Evolutionary conservation across 64 coral and sea anemone species (phyloP).

Genomic region (Montipora sp.): DNA sequence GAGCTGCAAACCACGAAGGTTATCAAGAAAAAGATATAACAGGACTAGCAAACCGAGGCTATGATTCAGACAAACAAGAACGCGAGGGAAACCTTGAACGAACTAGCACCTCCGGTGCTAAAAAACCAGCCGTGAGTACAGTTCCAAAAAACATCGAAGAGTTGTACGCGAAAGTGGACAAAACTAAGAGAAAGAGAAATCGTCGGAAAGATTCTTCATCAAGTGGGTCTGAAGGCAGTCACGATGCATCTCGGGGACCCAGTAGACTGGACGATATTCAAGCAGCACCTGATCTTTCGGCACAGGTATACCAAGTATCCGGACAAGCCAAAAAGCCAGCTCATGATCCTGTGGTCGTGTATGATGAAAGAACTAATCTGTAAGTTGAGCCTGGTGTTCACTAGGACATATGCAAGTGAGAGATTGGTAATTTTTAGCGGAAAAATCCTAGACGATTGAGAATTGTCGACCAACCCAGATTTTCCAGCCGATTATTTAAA

Average conservation of each 20-base stretch:
- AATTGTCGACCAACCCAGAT: too few species aligned
- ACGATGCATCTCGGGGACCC: neutral
- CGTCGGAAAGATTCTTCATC: slow-evolving; percentile 15
- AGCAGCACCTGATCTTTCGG: neutral
- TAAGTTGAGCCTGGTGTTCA: neutral
- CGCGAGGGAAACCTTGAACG: neutral
- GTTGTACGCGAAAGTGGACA: slow-evolving; percentile 75
- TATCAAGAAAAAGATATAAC: slow-evolving; percentile 20
- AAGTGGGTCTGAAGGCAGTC: neutral
- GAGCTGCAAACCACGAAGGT: neutral
- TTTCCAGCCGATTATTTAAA: too few species aligned
- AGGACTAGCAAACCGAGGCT: slow-evolving; percentile 51
- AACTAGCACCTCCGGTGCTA: neutral
- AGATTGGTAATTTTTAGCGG: neutral
- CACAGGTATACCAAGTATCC: neutral
- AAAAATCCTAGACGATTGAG: neutral
- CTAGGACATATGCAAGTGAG: neutral
- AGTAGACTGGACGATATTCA: neutral
- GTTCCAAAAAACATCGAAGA: slow-evolving; percentile 7
- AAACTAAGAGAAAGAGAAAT: slow-evolving; percentile 74
- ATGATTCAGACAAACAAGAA: slow-evolving; percentile 46
- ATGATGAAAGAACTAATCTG: slow-evolving; percentile 91
- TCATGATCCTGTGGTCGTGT: slow-evolving; percentile 78
- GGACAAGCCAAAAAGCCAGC: neutral
- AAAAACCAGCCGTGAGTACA: neutral